Conservation (phyloP, 1,140 invertebrate genomes). For the Battus philenor region DNA sequence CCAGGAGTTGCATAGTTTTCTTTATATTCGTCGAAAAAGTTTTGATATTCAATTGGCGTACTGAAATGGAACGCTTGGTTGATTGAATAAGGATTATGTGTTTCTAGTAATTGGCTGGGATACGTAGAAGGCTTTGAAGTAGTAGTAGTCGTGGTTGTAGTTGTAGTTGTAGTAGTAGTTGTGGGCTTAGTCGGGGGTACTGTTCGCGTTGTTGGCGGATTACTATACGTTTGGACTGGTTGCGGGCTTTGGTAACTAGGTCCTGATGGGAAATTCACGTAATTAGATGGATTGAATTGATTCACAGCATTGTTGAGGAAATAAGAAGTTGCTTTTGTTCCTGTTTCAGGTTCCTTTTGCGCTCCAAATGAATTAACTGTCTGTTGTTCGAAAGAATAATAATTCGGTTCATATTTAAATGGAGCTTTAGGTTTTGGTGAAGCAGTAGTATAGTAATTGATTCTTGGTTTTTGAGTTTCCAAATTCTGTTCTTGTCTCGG, state of each 20-base stretch:
- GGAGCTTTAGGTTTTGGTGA: conserved; percentile 43
- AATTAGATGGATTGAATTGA: conserved; percentile 44
- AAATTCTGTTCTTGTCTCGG: conserved; percentile 29
- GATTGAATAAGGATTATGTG: conserved; percentile 69
- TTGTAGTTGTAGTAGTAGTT: conserved; percentile 36
- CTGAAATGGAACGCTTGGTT: conserved; percentile 71
- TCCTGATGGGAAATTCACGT: conserved; percentile 34
- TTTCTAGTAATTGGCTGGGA: conserved; percentile 54
- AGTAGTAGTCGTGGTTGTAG: conserved; percentile 39
- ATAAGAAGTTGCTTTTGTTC: conserved; percentile 39
- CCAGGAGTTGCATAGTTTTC: conserved; percentile 39
- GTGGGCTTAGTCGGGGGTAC: not conserved
- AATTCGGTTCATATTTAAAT: conserved; percentile 43
- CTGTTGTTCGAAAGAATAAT: conserved; percentile 63
- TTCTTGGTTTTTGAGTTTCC: conserved; percentile 50
- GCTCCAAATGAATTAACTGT: conserved; percentile 49
- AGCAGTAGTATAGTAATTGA: conserved; percentile 55
- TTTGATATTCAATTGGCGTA: conserved; percentile 64
- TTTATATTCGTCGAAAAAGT: conserved; percentile 58
- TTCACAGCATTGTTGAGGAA: conserved; percentile 43
- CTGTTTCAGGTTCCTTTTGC: conserved; percentile 31
- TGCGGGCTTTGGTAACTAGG: conserved; percentile 27
- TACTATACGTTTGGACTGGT: conserved; percentile 22
- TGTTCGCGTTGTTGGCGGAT: conserved; percentile 20
- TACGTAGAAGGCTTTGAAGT: conserved; percentile 38